Evolutionary conservation across 2,888 invertebrate genomes (phyloP).

Genomic region (Pediacus dermestoides): DNA sequence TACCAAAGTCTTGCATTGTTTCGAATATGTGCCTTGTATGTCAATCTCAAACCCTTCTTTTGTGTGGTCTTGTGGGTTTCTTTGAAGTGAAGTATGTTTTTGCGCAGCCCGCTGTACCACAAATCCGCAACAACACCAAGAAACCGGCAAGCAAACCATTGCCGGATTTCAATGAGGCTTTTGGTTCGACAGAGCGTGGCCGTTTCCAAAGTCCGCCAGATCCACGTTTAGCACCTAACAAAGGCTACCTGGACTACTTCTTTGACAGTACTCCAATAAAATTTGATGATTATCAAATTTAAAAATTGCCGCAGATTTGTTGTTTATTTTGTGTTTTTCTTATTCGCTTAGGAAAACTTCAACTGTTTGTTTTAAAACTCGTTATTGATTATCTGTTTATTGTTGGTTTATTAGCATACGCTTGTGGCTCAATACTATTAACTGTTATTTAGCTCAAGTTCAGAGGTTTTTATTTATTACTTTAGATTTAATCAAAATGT

Average conservation of each 20-base stretch:
- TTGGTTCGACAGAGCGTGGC: slow-evolving; percentile 83
- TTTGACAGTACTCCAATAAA: slow-evolving; percentile 35
- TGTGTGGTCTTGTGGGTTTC: too few species aligned
- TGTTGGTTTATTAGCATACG: too few species aligned
- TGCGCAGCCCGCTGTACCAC: slow-evolving; percentile 19
- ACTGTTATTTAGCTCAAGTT: too few species aligned
- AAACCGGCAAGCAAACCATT: slow-evolving; percentile 52
- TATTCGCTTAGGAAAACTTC: slow-evolving; percentile 1
- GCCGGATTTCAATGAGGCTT: slow-evolving; percentile 81
- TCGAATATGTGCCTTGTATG: too few species aligned
- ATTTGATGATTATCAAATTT: slow-evolving; percentile 42
- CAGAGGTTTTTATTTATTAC: too few species aligned
- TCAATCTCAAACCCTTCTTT: too few species aligned
- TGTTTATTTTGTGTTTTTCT: slow-evolving; percentile 6
- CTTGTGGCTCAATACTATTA: too few species aligned
- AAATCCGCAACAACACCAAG: slow-evolving; percentile 21
- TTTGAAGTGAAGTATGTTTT: too few species aligned
- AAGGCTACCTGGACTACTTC: slow-evolving; percentile 42
- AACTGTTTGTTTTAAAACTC: slow-evolving; percentile 5
- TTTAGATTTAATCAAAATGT: too few species aligned
- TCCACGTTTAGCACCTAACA: slow-evolving; percentile 39
- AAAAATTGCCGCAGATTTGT: slow-evolving; percentile 12
- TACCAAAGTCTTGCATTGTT: too few species aligned
- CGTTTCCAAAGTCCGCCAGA: slow-evolving; percentile 58
- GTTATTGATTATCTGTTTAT: too few species aligned